Conservation (phyloP, 2,113 vertebrate genomes). For the Brachionichthys hirsutus region DNA sequence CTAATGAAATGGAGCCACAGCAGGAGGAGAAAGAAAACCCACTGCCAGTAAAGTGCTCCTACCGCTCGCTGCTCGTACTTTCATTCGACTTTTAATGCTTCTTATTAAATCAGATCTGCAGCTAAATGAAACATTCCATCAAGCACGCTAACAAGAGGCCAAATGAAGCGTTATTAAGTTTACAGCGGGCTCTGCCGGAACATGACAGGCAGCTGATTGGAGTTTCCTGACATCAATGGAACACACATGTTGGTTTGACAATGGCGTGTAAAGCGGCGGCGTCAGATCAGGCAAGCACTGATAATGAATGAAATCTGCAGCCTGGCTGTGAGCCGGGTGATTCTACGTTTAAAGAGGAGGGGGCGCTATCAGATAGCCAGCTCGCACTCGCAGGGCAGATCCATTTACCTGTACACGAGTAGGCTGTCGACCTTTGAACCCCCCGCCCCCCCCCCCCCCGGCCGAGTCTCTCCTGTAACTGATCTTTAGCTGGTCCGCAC, state of each 20-base stretch:
- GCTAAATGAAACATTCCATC: constrained; percentile 17
- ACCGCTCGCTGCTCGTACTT: constrained; percentile 4
- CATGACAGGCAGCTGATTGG: constrained; percentile 26
- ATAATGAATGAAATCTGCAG: constrained; percentile 41
- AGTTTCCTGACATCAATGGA: constrained; percentile 27
- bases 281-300: constrained; percentile 56
- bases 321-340: constrained; percentile 11
- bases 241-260: constrained; percentile 27
- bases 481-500: constrained; percentile 48
- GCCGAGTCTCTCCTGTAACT: constrained; percentile 37
- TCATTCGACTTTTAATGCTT: constrained; percentile 20
- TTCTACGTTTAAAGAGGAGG: constrained; percentile 19
- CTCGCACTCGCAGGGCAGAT: constrained; percentile 31
- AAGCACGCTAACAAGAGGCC: constrained; percentile 21
- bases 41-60: constrained; percentile 25
- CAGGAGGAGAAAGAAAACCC: constrained; percentile 9
- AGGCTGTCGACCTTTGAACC: constrained; percentile 60
- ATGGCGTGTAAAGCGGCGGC: constrained; percentile 47
- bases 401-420: constrained; percentile 35
- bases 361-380: constrained; percentile 27
- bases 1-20: background rate
- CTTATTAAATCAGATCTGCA: constrained; percentile 21
- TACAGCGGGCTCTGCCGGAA: background rate
- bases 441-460: background rate
- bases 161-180: constrained; percentile 6